Conservation (phyloP, 2,797 vertebrate species). For the Epinephelus coioides region DNA sequence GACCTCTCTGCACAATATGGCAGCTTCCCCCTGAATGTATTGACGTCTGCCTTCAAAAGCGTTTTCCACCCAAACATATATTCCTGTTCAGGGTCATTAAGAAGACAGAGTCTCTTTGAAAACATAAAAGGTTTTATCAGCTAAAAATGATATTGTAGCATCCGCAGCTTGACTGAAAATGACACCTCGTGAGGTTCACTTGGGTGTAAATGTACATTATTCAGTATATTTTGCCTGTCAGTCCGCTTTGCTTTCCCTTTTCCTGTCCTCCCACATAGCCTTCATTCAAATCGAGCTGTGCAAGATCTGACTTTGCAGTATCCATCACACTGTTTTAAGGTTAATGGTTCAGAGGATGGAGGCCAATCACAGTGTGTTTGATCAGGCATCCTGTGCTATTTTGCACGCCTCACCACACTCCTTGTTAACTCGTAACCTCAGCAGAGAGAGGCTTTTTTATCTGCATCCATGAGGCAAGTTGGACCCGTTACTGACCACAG, state of each 20-base stretch:
- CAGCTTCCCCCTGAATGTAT: background rate
- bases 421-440: constrained; percentile 62
- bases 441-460: constrained; percentile 59
- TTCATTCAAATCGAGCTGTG: constrained; percentile 40
- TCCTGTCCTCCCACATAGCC: background rate
- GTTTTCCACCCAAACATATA: constrained; percentile 14
- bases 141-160: constrained; percentile 27
- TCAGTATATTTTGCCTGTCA: constrained; percentile 16
- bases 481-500: constrained; percentile 26
- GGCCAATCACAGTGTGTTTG: constrained; percentile 58
- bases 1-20: background rate
- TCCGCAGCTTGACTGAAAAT: constrained; percentile 20
- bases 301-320: constrained; percentile 47
- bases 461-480: constrained; percentile 44
- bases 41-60: constrained; percentile 10
- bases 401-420: constrained; percentile 55
- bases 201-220: constrained; percentile 43
- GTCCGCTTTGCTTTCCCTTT: background rate
- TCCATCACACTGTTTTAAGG: constrained; percentile 62
- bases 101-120: constrained; percentile 21
- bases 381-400: constrained; percentile 65
- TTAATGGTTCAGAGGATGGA: constrained; percentile 63
- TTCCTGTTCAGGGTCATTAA: background rate
- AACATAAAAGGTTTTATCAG: constrained; percentile 19
- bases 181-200: constrained; percentile 18